Evolutionary conservation across 2,888 invertebrate species (phyloP).

Genomic region (Lasius platythorax): DNA sequence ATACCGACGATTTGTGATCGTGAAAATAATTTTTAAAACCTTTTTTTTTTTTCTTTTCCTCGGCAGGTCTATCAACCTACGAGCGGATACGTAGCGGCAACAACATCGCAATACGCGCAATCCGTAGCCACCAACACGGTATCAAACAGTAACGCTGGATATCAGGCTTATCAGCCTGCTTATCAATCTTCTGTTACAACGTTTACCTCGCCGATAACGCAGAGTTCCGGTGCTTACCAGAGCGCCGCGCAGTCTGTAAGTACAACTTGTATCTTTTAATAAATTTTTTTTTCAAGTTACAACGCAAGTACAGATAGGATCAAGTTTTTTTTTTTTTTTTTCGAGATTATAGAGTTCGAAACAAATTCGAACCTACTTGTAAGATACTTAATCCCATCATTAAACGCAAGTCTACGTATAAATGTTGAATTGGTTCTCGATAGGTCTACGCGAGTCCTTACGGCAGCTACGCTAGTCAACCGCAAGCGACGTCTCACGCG

Average conservation of each 20-base stretch:
- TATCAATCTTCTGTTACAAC: constrained; percentile 84
- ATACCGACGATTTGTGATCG: not conserved
- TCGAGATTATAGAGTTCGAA: too few species aligned
- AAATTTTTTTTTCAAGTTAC: not conserved
- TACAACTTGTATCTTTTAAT: not conserved
- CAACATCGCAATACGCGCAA: constrained; percentile 83
- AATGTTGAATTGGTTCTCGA: constrained; percentile 19
- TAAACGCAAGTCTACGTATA: not conserved
- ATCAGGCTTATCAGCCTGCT: constrained; percentile 83
- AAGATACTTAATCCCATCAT: too few species aligned
- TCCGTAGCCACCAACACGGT: constrained; percentile 81
- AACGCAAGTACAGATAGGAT: too few species aligned
- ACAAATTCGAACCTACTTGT: too few species aligned
- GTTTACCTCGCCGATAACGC: constrained; percentile 83
- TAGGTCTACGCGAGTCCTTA: constrained; percentile 83
- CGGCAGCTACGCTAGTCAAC: constrained; percentile 81
- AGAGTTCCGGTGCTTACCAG: constrained; percentile 82
- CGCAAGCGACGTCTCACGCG: constrained; percentile 80
- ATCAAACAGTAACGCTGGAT: constrained; percentile 81
- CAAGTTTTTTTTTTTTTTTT: too few species aligned
- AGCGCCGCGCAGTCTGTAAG: constrained; percentile 83
- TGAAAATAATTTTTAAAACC: constrained; percentile 12
- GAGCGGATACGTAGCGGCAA: constrained; percentile 82
- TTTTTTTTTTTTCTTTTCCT: not conserved
- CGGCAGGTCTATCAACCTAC: constrained; percentile 82